phyloP scores from a whole-genome alignment of 2,797 vertebrate species.

The Thamnophis elegans region DNA sequence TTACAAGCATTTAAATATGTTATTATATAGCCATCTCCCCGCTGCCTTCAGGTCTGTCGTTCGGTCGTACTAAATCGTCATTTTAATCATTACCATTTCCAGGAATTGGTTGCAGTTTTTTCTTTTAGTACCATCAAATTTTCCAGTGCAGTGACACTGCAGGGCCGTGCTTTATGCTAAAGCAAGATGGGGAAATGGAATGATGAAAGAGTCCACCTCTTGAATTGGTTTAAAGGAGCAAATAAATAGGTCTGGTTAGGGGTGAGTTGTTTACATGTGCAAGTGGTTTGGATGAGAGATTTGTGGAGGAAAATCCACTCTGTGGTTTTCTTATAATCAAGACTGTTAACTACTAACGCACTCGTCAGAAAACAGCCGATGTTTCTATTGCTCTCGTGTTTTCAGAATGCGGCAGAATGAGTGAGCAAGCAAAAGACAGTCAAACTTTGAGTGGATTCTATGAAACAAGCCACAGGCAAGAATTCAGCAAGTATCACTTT shows the following conservation, averaged over 20 bases:
- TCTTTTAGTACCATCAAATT: constrained; percentile 2
- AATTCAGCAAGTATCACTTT: not conserved
- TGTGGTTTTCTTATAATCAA: constrained; percentile 49
- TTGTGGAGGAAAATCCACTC: constrained; percentile 29
- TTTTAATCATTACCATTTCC: not conserved
- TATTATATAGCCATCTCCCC: not conserved
- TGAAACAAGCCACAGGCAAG: not conserved
- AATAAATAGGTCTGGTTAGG: constrained; percentile 20
- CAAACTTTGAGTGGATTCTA: not conserved
- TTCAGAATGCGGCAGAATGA: not conserved
- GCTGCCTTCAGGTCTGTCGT: not conserved
- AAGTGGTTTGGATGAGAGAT: constrained; percentile 4
- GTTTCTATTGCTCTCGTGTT: constrained; percentile 43
- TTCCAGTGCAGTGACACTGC: not conserved
- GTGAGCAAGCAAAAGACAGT: constrained; percentile 8
- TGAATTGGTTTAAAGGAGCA: not conserved
- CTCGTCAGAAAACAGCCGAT: constrained; percentile 57
- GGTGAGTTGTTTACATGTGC: constrained; percentile 4
- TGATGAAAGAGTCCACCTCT: not conserved
- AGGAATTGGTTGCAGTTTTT: not conserved
- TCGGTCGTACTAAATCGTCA: not conserved
- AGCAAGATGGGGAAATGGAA: not conserved
- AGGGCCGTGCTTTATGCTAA: not conserved
- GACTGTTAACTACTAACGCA: not conserved
- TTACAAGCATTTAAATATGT: not conserved